Conservation (phyloP, 2,113 vertebrate genomes). For the Takifugu flavidus region DNA sequence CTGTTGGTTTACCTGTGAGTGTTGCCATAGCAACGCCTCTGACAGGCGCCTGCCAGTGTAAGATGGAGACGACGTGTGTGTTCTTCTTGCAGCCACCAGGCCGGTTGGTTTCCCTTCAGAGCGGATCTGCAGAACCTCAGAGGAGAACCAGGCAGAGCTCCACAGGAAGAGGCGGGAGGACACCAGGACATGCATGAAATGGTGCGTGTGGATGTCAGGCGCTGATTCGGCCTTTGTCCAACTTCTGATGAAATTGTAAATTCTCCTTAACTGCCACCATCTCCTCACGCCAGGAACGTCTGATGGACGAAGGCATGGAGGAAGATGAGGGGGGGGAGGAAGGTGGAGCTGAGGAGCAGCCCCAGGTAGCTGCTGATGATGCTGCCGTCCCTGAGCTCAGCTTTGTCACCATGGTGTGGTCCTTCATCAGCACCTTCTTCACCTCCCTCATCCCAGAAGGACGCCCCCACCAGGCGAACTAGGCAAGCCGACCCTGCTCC, state of each 20-base stretch:
- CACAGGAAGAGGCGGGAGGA: constrained; percentile 79
- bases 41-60: too few species aligned
- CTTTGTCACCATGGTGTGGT: constrained; percentile 88
- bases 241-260: neutral
- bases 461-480: constrained; percentile 87
- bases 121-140: constrained; percentile 78
- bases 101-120: constrained; percentile 95
- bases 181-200: constrained; percentile 91
- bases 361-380: constrained; percentile 6
- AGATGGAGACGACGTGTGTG: constrained; percentile 11
- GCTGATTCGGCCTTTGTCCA: neutral
- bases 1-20: constrained; percentile 90
- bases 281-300: constrained; percentile 80
- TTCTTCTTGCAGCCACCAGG: constrained; percentile 84
- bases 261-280: too few species aligned
- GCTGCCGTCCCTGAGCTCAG: constrained; percentile 72
- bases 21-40: neutral
- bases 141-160: constrained; percentile 58
- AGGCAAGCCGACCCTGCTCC: constrained; percentile 32
- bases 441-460: constrained; percentile 96
- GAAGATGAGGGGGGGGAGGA: constrained; percentile 76
- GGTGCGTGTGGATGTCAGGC: constrained; percentile 65
- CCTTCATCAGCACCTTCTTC: constrained; percentile 95
- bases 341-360: constrained; percentile 69
- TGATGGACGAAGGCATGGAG: constrained; percentile 94